phyloP scores from a whole-genome alignment of 2,797 vertebrate species.

The Peromyscus aztecus region DNA sequence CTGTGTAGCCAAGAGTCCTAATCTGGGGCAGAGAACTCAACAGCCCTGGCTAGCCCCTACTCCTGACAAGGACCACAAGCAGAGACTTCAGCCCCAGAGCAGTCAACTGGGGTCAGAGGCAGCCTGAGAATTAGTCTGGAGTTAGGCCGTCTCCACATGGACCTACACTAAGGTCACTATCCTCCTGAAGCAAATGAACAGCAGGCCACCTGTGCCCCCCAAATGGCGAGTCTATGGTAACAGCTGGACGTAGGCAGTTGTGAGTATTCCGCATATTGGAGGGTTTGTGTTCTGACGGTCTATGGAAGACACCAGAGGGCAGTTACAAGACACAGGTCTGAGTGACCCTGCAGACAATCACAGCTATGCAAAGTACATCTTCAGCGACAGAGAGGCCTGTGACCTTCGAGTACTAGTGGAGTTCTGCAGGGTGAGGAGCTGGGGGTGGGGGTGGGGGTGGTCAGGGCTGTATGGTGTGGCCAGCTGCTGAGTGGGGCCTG shows the following conservation, averaged over 20 bases:
- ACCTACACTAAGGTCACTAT: not conserved
- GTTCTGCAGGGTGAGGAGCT: not conserved
- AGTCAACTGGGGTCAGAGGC: not conserved
- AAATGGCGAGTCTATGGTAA: not conserved
- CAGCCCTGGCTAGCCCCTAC: no score
- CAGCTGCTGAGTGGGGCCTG: not conserved
- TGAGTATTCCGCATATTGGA: no score
- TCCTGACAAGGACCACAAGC: not conserved
- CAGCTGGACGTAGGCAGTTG: rapidly evolving
- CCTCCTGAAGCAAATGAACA: rapidly evolving
- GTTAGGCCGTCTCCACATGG: rapidly evolving
- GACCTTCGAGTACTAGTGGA: not conserved
- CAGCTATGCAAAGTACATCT: no score
- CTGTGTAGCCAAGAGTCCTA: no score
- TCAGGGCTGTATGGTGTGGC: not conserved
- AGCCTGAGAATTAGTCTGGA: not conserved
- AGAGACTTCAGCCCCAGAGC: not conserved
- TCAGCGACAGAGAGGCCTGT: not conserved
- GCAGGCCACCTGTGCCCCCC: not conserved
- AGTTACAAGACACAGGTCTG: not conserved
- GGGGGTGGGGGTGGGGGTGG: no score
- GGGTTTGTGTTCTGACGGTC: not conserved
- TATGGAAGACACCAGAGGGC: not conserved
- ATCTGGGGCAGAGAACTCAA: not conserved
- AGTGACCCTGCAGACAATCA: rapidly evolving